Base-by-base conservation (phyloP, 2,113 vertebrate species). In the Crotalus helleri region DNA sequence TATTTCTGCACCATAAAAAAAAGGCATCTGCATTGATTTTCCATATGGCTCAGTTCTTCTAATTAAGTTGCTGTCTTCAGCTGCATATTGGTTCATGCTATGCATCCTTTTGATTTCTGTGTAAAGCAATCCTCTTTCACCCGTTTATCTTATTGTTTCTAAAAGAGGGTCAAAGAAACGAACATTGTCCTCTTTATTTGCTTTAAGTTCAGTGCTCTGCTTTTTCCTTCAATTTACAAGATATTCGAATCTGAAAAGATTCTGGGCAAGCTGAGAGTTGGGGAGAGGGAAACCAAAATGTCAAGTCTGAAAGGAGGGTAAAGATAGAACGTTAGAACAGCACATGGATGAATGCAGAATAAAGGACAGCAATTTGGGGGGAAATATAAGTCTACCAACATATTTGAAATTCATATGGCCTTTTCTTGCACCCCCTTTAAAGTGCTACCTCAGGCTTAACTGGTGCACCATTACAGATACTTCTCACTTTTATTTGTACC, bases 1-100 rank as follows among this genome's bases (percentile, higher is more conserved):
- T 93, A 94, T 39, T 51, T 90, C 33, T 94, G 90, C 61, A 89
- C 90, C 13, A 49, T 69, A 74, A 49, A 15, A 86, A 87, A 54
- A n/a, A n/a, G 24, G 44, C 29, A 21, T 90, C 44, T 61, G 54
- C 69, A 51, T 53, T 49, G 44, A 61, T 90, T 53, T 85, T 90
- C 54, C 74, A 86, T 59, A 29, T 61, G 74, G 46, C 92, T 87
- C 57, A 44, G 11, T 64, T 59, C 57, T 55, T 86, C 57, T 33
- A 54, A n/a, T 46, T 51, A 44, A 90, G 46, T 64, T 9, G 58
- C n/a, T 24, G 13, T 54, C 44, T n/a, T 49, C 29, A 61, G 24
- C 88, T 44, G 23, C 51, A 39, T 26, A 12, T 21, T 53, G 15
- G 46, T 58, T 54, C 15, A 81, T 26, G 33, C 61, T 49, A 4